A percentile compares a stretch with the other conserved stretches of the same genome.
Conservation (phyloP, 1,140 invertebrate genomes). For the Orchestia grillus region DNA sequence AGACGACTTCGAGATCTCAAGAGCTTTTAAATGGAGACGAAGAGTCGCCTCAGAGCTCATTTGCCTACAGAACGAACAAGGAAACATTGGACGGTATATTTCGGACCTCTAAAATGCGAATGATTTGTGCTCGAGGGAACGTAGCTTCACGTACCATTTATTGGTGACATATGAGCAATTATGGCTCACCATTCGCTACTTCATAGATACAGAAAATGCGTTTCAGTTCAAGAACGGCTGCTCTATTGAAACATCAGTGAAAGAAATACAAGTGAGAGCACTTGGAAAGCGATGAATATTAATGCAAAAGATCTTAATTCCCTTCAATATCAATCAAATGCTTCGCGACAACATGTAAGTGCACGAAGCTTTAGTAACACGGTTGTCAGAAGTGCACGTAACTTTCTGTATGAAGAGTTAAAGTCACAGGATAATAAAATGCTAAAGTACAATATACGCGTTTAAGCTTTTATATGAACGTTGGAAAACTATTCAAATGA, state of each 20-base stretch:
- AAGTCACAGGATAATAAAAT: too few relatives aligned
- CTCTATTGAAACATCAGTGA: background rate
- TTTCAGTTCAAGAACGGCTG: background rate
- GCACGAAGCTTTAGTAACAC: too few relatives aligned
- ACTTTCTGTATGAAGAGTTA: too few relatives aligned
- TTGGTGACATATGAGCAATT: background rate
- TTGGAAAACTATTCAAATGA: too few relatives aligned
- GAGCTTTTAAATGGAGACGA: slow-evolving; percentile 43
- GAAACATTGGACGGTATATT: background rate
- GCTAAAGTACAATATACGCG: too few relatives aligned
- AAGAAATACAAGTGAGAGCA: background rate
- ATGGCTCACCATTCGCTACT: background rate
- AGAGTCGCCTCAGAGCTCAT: slow-evolving; percentile 6
- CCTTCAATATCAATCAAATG: background rate
- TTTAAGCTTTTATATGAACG: too few relatives aligned
- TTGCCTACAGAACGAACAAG: slow-evolving; percentile 12
- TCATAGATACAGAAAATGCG: background rate
- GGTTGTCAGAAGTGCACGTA: too few relatives aligned
- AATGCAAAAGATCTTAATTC: background rate
- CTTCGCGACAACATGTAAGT: too few relatives aligned
- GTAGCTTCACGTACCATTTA: background rate
- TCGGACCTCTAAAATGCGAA: background rate
- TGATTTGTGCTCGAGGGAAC: background rate
- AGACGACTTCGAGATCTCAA: slow-evolving; percentile 36
- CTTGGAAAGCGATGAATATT: background rate